phyloP scores from a whole-genome alignment of 2,888 invertebrate genomes.

The Eilema sororculum region DNA sequence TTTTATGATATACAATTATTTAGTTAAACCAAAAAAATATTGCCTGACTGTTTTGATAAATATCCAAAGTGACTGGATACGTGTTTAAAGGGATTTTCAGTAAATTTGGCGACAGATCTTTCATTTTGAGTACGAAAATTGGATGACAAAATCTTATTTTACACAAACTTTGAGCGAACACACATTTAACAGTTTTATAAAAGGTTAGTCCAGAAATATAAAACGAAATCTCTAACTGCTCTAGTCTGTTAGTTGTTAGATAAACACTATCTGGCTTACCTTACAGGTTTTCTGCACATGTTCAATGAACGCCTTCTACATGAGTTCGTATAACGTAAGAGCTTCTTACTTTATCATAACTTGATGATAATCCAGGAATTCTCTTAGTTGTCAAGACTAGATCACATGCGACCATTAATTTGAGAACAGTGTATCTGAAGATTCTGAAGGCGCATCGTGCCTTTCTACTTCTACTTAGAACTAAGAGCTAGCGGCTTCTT shows the following conservation, averaged over 20 bases:
- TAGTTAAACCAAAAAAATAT: too few relatives aligned
- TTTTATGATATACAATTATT: too few relatives aligned
- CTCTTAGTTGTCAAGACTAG: neutral
- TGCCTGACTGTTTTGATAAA: too few relatives aligned
- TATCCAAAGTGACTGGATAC: too few relatives aligned
- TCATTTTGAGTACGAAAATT: too few relatives aligned
- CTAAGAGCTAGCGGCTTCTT: too few relatives aligned
- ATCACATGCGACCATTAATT: neutral
- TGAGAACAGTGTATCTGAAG: neutral
- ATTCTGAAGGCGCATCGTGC: too few relatives aligned
- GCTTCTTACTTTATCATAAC: neutral
- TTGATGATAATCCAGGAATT: neutral
- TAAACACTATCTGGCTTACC: neutral
- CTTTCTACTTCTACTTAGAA: too few relatives aligned
- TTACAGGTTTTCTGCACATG: neutral
- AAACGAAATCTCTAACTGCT: constrained; percentile 1
- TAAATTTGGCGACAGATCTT: too few relatives aligned
- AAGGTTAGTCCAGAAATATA: constrained; percentile 3
- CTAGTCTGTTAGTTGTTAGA: neutral
- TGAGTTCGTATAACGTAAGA: neutral
- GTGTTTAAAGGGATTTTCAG: too few relatives aligned
- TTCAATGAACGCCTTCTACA: neutral
- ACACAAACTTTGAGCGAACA: too few relatives aligned
- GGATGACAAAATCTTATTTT: too few relatives aligned
- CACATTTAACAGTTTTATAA: neutral